Base-by-base conservation (phyloP, 2,888 invertebrate genomes). In the Ceriagrion tenellum region DNA sequence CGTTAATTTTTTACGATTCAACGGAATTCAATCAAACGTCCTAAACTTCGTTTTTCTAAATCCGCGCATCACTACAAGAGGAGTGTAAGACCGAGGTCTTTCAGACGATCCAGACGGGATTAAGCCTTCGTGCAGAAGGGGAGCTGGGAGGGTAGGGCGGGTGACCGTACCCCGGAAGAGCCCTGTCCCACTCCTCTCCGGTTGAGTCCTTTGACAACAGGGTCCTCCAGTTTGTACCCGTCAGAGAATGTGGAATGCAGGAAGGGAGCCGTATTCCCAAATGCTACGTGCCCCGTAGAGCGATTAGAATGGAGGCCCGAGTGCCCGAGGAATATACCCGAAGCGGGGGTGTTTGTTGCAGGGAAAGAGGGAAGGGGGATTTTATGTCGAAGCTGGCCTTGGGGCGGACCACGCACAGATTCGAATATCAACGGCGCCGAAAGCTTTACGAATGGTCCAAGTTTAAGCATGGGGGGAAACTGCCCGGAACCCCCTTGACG, bases 351-450 rank as follows among this genome's bases (percentile, higher is more conserved):
- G 69, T 30, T 12, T 30, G 81, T 0, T 4, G 69, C 0, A 26
- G 69, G 69, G 59, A 59, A 16, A 20, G 12, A 59, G 26, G n/a
- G 4, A 69, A n/a, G 47, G n/a, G n/a, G n/a, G 35, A 12, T 13
- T 81, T 81, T 81, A 81, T 81, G 35, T 81, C 81, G 35, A 35
- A 81, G 35, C 81, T 81, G 81, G 30, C 81, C 81, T 81, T 81
- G 69, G 35, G 81, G 12, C n/a, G 69, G 1, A 26, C 69, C 69
- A 69, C 69, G 69, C 69, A 69, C 69, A 8, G n/a, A 2, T n/a
- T n/a, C 69, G 26, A 69, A 69, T 69, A 26, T 23, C 69, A 69
- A 3, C 12, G 69, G 69, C 69, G 8, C 4, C 26, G 69, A 6
- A 26, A 69, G 69, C 13, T 59, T 20, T 2, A 16, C 4, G 47